These are phyloP conservation scores for Thalassoma bifasciatum DNA, from an alignment of 2,113 vertebrate species.

Conservation along the genomic window DNA sequence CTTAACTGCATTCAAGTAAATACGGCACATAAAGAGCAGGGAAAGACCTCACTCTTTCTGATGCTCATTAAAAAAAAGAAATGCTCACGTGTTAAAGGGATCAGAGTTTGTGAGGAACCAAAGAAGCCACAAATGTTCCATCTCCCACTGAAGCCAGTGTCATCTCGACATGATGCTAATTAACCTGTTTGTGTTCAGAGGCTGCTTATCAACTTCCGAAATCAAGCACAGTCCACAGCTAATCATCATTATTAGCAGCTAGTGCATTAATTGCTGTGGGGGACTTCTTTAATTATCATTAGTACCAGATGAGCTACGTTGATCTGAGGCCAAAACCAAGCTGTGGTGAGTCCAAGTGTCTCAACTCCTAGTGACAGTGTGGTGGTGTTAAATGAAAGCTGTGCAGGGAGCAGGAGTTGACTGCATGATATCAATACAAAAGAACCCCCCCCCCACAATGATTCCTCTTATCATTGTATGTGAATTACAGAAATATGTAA, in stretches of 20 bases:
- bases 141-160: constrained; percentile 24
- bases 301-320: constrained; percentile 27
- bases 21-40: too few relatives aligned
- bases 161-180: constrained; percentile 39
- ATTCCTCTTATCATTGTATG: too few relatives aligned
- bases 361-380: background rate
- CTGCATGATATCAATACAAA: too few relatives aligned
- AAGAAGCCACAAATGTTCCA: background rate
- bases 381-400: constrained; percentile 3
- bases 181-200: constrained; percentile 59
- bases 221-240: constrained; percentile 63
- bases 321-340: constrained; percentile 52
- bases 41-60: too few relatives aligned
- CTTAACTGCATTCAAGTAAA: too few relatives aligned
- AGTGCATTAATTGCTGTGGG: constrained; percentile 68
- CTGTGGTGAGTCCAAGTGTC: constrained; percentile 39
- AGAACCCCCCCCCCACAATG: too few relatives aligned
- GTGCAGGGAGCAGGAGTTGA: background rate
- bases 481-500: too few relatives aligned
- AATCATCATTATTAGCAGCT: constrained; percentile 66
- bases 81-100: background rate
- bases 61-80: background rate
- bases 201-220: constrained; percentile 54
- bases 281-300: constrained; percentile 61
- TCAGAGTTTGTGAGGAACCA: background rate